Percentiles rank a stretch among this genome's conserved stretches.
Conservation (phyloP, 2,888 invertebrate genomes). For the Bombyx huttoni region DNA sequence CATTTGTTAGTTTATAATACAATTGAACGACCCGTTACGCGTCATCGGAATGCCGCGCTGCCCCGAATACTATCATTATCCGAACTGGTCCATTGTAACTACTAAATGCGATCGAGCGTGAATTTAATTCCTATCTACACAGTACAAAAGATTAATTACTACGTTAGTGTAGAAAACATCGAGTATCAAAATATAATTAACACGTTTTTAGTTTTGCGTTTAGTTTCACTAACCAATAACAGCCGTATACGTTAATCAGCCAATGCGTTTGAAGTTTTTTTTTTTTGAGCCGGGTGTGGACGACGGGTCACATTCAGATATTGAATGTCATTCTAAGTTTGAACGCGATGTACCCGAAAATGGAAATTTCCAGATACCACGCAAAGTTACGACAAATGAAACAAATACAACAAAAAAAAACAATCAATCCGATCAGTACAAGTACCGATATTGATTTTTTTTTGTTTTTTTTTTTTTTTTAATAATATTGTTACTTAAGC, state of each 20-base stretch:
- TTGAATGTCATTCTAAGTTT: constrained; percentile 27
- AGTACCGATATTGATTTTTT: not conserved
- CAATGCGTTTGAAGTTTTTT: constrained; percentile 54
- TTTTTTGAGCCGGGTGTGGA: constrained; percentile 50
- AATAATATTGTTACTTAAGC: constrained; percentile 36
- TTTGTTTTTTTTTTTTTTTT: not conserved
- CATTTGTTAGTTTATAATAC: constrained; percentile 33
- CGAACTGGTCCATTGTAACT: constrained; percentile 24
- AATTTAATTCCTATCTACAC: constrained; percentile 44
- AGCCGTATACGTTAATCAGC: constrained; percentile 71
- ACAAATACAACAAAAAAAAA: not conserved
- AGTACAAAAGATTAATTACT: constrained; percentile 58
- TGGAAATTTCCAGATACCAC: not conserved
- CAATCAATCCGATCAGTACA: not conserved
- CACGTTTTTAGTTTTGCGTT: constrained; percentile 55
- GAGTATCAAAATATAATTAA: constrained; percentile 72
- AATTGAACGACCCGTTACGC: constrained; percentile 8
- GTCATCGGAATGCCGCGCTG: constrained; percentile 7
- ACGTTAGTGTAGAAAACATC: constrained; percentile 68
- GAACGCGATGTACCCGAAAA: constrained; percentile 5
- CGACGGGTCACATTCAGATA: constrained; percentile 39
- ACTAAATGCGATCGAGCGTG: constrained; percentile 48
- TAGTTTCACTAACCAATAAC: constrained; percentile 69
- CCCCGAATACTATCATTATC: constrained; percentile 3
- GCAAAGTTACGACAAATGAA: not conserved